Conservation (phyloP, 2,797 vertebrate genomes). For the Eospalax fontanierii region DNA sequence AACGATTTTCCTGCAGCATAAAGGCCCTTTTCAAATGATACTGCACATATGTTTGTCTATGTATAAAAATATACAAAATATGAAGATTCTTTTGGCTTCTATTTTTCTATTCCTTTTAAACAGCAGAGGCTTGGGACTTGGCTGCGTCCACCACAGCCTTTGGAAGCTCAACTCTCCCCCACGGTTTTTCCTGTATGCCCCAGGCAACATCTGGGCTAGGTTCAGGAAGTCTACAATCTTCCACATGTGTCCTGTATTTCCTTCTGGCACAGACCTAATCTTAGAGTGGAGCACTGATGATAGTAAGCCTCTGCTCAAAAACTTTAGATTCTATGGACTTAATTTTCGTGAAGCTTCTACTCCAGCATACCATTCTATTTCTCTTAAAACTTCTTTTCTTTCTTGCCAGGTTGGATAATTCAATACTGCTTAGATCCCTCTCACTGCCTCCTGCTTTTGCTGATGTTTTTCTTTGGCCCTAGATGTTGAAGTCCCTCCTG, state of each 20-base stretch:
- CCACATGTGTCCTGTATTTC: not conserved
- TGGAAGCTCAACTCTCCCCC: not conserved
- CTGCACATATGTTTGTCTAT: too few species aligned
- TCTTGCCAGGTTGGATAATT: not conserved
- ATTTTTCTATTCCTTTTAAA: not conserved
- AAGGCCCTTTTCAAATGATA: not conserved
- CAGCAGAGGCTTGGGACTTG: not conserved
- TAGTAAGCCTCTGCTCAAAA: conserved; percentile 1
- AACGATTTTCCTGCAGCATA: conserved; percentile 39
- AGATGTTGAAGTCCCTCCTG: not conserved
- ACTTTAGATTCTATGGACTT: not conserved
- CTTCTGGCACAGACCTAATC: not conserved
- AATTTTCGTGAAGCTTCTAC: not conserved
- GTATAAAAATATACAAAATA: not conserved
- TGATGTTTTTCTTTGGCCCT: not conserved
- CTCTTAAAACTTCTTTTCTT: not conserved
- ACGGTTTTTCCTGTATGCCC: not conserved
- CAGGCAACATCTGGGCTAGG: not conserved
- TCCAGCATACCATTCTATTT: not conserved
- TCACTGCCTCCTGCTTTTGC: not conserved
- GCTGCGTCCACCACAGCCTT: not conserved
- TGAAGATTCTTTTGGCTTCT: not conserved
- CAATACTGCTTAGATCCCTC: not conserved
- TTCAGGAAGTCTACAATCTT: not conserved
- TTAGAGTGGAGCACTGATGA: not conserved